Percentiles rank a stretch among this genome's conserved stretches.
Conservation (phyloP, 1,140 invertebrate genomes). For the Ectropis grisescens region DNA sequence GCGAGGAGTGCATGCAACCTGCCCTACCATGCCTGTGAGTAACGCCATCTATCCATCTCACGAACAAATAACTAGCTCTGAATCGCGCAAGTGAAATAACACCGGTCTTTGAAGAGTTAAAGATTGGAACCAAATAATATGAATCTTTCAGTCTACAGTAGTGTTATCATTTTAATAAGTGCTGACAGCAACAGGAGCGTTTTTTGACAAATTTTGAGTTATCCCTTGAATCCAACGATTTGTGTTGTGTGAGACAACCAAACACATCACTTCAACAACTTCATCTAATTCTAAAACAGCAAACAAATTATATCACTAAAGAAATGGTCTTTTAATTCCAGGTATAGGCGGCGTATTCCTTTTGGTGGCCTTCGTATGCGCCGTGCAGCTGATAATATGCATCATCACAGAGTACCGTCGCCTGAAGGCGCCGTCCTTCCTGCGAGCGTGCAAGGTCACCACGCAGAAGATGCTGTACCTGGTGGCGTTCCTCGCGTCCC, state of each 20-base stretch:
- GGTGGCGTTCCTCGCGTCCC: constrained; percentile 88
- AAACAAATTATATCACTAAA: no score
- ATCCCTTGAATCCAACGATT: no score
- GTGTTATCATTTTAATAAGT: no score
- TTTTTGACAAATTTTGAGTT: no score
- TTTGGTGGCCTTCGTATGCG: constrained; percentile 85
- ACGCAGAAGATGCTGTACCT: constrained; percentile 94
- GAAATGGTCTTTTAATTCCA: constrained; percentile 69
- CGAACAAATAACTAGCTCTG: no score
- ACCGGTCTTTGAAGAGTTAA: constrained; percentile 93
- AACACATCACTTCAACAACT: no score
- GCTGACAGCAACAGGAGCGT: no score
- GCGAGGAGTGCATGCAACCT: constrained; percentile 75
- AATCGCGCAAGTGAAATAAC: no score
- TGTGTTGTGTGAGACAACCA: no score
- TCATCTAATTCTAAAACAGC: constrained; percentile 1
- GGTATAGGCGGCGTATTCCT: constrained; percentile 86
- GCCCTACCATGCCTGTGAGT: constrained; percentile 73
- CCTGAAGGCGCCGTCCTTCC: constrained; percentile 84
- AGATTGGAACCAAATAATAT: constrained; percentile 80
- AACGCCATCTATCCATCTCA: constrained; percentile 15
- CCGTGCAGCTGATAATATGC: constrained; percentile 89
- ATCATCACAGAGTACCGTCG: constrained; percentile 85
- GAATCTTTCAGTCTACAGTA: no score
- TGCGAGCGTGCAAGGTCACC: constrained; percentile 87